These are phyloP conservation scores for cattle (Bos taurus) DNA, from an alignment of 2,113 vertebrate species.

Conservation along the genomic window DNA sequence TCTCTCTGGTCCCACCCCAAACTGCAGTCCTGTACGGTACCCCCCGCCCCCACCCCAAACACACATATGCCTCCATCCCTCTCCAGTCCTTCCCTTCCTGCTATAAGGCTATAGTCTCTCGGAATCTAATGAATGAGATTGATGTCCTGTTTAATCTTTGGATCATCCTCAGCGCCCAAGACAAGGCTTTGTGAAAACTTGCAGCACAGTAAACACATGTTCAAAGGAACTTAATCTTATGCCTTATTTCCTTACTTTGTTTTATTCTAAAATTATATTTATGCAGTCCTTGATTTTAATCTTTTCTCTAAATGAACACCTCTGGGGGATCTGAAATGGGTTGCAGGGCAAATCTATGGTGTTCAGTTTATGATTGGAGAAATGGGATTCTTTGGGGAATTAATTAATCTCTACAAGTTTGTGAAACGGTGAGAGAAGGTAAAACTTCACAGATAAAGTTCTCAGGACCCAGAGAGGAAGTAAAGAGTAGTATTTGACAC, in stretches of 20 bases:
- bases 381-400: neutral
- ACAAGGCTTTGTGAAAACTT: neutral
- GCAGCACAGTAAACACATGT: neutral
- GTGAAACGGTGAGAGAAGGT: neutral
- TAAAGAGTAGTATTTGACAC: neutral
- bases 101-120: fast-evolving
- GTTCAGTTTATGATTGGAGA: neutral
- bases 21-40: neutral
- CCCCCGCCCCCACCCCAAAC: neutral
- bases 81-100: neutral
- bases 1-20: neutral
- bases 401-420: neutral
- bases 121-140: neutral
- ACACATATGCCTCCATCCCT: neutral
- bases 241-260: neutral
- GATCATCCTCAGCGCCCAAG: neutral
- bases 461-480: neutral
- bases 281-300: neutral
- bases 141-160: neutral
- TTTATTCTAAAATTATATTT: neutral
- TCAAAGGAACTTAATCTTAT: neutral
- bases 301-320: neutral
- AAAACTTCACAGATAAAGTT: neutral
- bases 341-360: neutral
- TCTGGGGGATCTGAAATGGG: neutral